phyloP scores from a whole-genome alignment of 1,140 invertebrate genomes.

The Aphis gossypii region DNA sequence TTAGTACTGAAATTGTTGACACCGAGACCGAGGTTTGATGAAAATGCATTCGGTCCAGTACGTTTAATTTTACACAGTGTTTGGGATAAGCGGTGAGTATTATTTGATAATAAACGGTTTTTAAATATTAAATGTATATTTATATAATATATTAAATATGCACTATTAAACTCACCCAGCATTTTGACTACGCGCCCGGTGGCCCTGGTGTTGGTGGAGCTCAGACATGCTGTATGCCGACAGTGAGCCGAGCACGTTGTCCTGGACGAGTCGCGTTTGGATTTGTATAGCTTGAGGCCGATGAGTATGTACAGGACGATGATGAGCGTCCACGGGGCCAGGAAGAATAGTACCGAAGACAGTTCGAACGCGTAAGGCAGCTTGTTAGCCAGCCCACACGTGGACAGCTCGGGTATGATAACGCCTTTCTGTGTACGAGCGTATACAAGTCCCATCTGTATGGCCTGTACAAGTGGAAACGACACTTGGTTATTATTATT shows the following conservation, averaged over 20 bases:
- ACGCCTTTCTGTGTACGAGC: neutral
- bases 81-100: neutral
- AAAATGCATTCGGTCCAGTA: neutral
- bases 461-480: neutral
- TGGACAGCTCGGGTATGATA: neutral
- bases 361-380: constrained; percentile 77
- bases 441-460: constrained; percentile 50
- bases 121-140: neutral
- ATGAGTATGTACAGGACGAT: constrained; percentile 84
- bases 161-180: constrained; percentile 31
- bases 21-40: fast-evolving
- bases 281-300: constrained; percentile 75
- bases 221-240: constrained; percentile 47
- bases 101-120: neutral
- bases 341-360: constrained; percentile 85
- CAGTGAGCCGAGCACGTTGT: constrained; percentile 58
- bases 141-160: too few species aligned
- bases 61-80: neutral
- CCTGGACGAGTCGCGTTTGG: constrained; percentile 66
- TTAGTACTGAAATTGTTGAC: neutral
- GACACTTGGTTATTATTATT: neutral
- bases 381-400: constrained; percentile 16
- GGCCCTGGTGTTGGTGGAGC: constrained; percentile 41
- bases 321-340: constrained; percentile 85
- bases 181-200: constrained; percentile 58